These are phyloP conservation scores for Batillaria attramentaria DNA, from an alignment of 1,140 invertebrate species.

Conservation along the genomic window DNA sequence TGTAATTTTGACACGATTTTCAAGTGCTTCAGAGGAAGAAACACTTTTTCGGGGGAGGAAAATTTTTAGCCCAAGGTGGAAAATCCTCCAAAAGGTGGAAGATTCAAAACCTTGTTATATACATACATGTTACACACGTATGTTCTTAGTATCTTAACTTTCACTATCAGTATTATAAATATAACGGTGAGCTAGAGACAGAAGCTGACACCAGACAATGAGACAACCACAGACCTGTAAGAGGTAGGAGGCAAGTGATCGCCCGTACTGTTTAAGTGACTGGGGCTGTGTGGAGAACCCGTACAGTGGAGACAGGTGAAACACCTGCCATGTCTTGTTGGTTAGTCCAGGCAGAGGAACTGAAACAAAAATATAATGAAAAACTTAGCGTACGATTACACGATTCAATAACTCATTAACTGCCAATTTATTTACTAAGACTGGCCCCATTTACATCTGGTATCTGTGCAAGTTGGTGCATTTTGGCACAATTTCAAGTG, in stretches of 20 bases:
- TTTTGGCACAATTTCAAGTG: no score
- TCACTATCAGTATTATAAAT: background rate
- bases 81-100: background rate
- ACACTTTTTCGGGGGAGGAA: no score
- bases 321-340: slow-evolving; percentile 52
- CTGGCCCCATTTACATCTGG: background rate
- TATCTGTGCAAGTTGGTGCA: background rate
- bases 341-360: slow-evolving; percentile 39
- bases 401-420: background rate
- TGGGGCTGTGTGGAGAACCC: slow-evolving; percentile 37
- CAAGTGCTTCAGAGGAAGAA: background rate
- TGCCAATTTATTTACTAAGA: background rate
- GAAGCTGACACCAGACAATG: background rate
- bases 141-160: background rate
- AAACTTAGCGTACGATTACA: background rate
- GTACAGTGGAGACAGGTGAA: slow-evolving; percentile 49
- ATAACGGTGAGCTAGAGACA: background rate
- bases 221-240: slow-evolving; percentile 48
- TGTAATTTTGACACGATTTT: background rate
- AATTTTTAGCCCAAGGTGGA: background rate
- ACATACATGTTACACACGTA: background rate
- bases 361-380: background rate
- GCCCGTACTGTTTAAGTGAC: slow-evolving; percentile 43
- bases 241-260: slow-evolving; percentile 44
- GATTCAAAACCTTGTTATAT: background rate